Evolutionary conservation across 2,888 invertebrate genomes (phyloP).

Genomic region (Cyrtodaria siliqua): DNA sequence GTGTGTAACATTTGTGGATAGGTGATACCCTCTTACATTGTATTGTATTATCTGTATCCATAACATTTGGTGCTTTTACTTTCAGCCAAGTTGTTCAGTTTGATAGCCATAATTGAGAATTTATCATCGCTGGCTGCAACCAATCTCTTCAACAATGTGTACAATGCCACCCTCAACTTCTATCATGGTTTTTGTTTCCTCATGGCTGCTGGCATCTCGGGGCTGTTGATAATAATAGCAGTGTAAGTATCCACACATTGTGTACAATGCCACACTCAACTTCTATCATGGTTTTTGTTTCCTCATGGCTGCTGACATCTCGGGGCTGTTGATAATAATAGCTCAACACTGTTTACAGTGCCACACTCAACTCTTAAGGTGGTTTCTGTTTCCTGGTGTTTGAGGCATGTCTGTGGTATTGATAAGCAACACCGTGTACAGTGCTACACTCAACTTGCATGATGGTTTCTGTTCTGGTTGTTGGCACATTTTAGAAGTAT

Average conservation of each 20-base stretch:
- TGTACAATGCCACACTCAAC: slow-evolving; percentile 82
- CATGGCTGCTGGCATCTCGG: slow-evolving; percentile 52
- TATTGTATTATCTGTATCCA: no score
- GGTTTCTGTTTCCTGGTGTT: slow-evolving; percentile 83
- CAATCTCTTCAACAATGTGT: slow-evolving; percentile 85
- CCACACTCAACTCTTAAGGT: slow-evolving; percentile 82
- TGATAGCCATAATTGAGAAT: slow-evolving; percentile 86
- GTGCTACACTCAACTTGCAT: slow-evolving; percentile 81
- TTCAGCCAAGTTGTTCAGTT: slow-evolving; percentile 84
- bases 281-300: slow-evolving; percentile 83
- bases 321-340: slow-evolving; percentile 31
- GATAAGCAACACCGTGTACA: slow-evolving; percentile 85
- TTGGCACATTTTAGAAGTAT: no score
- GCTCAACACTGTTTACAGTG: slow-evolving; percentile 83
- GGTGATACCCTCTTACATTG: no score
- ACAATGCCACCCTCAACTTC: slow-evolving; percentile 80
- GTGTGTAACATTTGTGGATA: no score
- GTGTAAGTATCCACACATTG: slow-evolving; percentile 74
- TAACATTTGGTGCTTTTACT: slow-evolving; percentile 9
- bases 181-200: slow-evolving; percentile 83
- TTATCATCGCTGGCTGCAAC: slow-evolving; percentile 85
- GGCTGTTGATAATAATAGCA: slow-evolving; percentile 35
- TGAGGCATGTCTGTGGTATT: no score
- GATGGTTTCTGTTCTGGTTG: slow-evolving; percentile 84
- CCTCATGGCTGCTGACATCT: slow-evolving; percentile 60